Base-by-base conservation (phyloP, 2,797 vertebrate genomes). In the Acipenser ruthenus region DNA sequence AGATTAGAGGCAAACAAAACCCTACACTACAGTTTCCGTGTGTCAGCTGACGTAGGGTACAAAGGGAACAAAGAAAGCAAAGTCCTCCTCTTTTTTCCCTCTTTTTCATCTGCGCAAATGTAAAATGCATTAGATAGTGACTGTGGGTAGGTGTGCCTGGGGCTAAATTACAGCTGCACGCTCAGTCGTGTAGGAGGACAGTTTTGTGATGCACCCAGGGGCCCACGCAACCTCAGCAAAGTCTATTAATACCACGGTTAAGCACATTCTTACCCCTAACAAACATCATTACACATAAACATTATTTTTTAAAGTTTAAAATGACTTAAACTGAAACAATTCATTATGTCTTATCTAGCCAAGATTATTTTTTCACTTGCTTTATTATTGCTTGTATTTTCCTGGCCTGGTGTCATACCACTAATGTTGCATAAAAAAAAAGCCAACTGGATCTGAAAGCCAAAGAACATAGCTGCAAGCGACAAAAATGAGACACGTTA, bases 81-180 rank as follows among this genome's bases (percentile, higher is more conserved):
- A 62, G 66, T 49, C 62, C 64, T n/a, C 70, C 7, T n/a, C 67
- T 62, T 10, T 68, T 72, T 66, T 69, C 69, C 69, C 73, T 62
- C 68, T 12, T 71, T 74, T 81, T 80, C 79, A 86, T 80, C 80
- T 78, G 78, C 80, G 85, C 83, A 82, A 85, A 87, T 85, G 82
- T 84, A 86, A 84, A 84, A 88, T 84, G 80, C 85, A 86, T 83
- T 85, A 87, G 83, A 84, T 73, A 73, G 83, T 80, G 85, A 79
- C 81, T 82, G 78, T 71, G 81, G 82, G 83, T 86, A 89, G 87
- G 86, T 86, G 82, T 79, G 85, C 89, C 88, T 68, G 62, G 49
- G 85, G 84, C 83, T 53, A 77, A 72, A 80, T 82, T 77, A 79
- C 81, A 80, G 83, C 81, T 87, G 83, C 67, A 80, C 62, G 72